phyloP scores from a whole-genome alignment of 2,797 vertebrate species.

The Gymnothorax reevesii region DNA sequence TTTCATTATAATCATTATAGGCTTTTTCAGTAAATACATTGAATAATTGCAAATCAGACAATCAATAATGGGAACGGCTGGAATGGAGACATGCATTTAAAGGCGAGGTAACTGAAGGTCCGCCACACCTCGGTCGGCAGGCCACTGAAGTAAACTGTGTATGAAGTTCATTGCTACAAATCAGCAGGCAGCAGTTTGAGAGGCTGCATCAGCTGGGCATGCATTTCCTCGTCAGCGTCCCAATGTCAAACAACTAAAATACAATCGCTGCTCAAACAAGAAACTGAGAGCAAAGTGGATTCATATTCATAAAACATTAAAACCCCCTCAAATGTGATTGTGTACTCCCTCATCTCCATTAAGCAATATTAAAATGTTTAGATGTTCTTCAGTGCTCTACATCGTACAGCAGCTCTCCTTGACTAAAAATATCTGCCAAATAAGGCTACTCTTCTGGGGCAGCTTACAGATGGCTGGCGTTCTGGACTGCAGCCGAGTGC shows the following conservation, averaged over 20 bases:
- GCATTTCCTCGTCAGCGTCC: neutral
- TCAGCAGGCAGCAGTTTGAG: constrained; percentile 2
- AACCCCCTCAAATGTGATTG: neutral
- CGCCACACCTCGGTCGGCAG: no score
- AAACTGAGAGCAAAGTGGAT: neutral
- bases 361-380: neutral
- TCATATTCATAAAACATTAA: neutral
- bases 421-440: neutral
- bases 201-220: neutral
- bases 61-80: no score
- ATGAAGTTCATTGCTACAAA: constrained; percentile 22
- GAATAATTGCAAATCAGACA: no score
- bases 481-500: constrained; percentile 17
- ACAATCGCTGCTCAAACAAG: neutral
- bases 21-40: no score
- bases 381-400: neutral
- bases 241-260: neutral
- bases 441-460: neutral
- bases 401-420: neutral
- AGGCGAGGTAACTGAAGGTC: no score
- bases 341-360: neutral
- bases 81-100: no score
- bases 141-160: neutral
- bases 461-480: constrained; percentile 28
- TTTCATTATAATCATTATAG: no score